Base-by-base conservation (phyloP, 2,888 invertebrate genomes). In the Ischnus inquisitorius region DNA sequence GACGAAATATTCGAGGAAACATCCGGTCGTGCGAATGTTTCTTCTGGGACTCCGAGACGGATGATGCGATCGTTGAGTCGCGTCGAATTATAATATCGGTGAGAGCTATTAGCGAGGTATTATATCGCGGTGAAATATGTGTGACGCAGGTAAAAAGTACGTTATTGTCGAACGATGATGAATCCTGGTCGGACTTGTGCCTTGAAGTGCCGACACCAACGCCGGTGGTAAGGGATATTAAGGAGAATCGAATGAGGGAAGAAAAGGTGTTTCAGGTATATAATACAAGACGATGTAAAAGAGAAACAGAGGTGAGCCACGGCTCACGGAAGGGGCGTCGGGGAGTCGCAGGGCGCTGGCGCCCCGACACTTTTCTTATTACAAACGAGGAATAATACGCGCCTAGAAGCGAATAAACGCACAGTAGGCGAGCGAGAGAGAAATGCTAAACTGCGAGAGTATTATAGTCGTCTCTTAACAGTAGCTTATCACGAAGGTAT, bases 401-500 rank as follows among this genome's bases (percentile, higher is more conserved):
- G 43, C 46, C 74, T 75, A 25, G n/a, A 34, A 62, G 78, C 48
- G 54, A 74, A 82, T 81, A 79, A 75, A 60, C 28, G 43, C 71
- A 60, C 74, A 19, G 28, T 72, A 72, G 65, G 19, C 48, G 62
- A 74, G 60, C 10, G 4, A 3, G 12, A 6, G 10, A 10, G 16
- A n/a, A 19, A 48, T 3, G 72, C 41, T 48, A 62, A 46, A 57
- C 39, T 8, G 57, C 57, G 54, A 77, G 64, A 64, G 14, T 48
- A 74, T 74, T 74, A 48, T 12, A 34, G 34, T 51, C 62, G 48
- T 64, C 41, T 68, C 75, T 82, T 71, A 83, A 83, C 83, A 85
- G 85, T 85, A 87, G 88, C 87, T 83, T 87, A 76, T 83, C 82
- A 83, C 84, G 81, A 78, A 80, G 68, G 72, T 85, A 89, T 90